Conservation (phyloP, 2,888 invertebrate species). For the Therioaphis trifolii region DNA sequence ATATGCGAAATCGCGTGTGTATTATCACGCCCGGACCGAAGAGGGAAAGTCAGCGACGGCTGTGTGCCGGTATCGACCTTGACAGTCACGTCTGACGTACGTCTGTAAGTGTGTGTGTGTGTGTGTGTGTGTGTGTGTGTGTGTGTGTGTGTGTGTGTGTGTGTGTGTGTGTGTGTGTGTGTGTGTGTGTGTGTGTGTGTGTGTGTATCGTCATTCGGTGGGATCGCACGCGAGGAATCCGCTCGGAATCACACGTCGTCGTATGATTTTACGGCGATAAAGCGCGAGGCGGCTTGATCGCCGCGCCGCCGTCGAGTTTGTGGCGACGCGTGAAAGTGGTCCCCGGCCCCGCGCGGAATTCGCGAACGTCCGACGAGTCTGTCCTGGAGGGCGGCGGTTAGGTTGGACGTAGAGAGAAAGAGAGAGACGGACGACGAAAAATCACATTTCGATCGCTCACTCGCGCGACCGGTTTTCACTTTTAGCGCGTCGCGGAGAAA, state of each 20-base stretch:
- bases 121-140: no score
- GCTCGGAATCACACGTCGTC: no score
- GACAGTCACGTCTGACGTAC: background rate
- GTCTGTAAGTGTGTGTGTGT: no score
- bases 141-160: no score
- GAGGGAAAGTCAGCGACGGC: background rate
- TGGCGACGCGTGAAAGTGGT: background rate
- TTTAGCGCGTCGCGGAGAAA: conserved; percentile 44
- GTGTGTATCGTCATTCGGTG: no score
- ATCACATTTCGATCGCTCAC: background rate
- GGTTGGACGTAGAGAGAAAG: background rate
- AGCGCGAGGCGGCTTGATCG: background rate
- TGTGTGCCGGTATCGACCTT: background rate
- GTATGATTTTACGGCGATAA: no score
- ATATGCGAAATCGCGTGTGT: no score
- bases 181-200: no score
- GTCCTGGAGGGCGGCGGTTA: background rate
- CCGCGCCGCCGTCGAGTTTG: background rate
- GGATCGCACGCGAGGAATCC: background rate
- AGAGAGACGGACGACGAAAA: background rate
- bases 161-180: no score
- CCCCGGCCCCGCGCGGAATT: background rate
- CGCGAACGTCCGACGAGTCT: background rate
- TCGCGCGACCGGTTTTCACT: conserved; percentile 51
- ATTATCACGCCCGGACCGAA: background rate